Evolutionary conservation across 53 echinoderm and acorn worm species (phyloP).

Genomic region (Crossaster papposus): DNA sequence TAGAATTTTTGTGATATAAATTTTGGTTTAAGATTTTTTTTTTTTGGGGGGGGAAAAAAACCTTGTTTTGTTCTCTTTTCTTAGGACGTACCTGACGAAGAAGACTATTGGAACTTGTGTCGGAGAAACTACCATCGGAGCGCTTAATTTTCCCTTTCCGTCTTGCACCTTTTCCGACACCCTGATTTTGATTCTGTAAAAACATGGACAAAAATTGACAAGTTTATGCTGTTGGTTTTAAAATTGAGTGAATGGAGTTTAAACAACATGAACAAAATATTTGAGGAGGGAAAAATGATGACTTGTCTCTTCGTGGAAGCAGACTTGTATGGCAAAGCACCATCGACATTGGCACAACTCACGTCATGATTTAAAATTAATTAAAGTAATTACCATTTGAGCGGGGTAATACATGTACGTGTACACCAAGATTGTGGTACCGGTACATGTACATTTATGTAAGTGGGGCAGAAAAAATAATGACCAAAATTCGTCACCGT

Average conservation of each 20-base stretch:
- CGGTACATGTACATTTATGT: slow-evolving; percentile 1
- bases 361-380: not conserved
- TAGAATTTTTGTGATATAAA: too few species aligned
- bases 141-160: slow-evolving; percentile 91
- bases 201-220: not conserved
- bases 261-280: too few species aligned
- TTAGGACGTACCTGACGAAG: slow-evolving; percentile 89
- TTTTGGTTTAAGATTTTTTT: too few species aligned
- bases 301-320: too few species aligned
- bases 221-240: too few species aligned
- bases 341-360: too few species aligned
- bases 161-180: slow-evolving; percentile 87
- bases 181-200: slow-evolving; percentile 12
- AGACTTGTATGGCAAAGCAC: too few species aligned
- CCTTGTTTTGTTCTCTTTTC: not conserved
- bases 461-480: not conserved
- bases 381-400: not conserved
- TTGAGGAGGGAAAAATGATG: too few species aligned
- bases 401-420: not conserved
- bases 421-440: too few species aligned
- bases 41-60: too few species aligned
- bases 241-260: too few species aligned
- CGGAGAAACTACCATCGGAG: slow-evolving; percentile 96
- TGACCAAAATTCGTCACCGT: too few species aligned
- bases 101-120: slow-evolving; percentile 97